Base-by-base conservation (phyloP, 2,888 invertebrate genomes). In the Margaritifera margaritifera region DNA sequence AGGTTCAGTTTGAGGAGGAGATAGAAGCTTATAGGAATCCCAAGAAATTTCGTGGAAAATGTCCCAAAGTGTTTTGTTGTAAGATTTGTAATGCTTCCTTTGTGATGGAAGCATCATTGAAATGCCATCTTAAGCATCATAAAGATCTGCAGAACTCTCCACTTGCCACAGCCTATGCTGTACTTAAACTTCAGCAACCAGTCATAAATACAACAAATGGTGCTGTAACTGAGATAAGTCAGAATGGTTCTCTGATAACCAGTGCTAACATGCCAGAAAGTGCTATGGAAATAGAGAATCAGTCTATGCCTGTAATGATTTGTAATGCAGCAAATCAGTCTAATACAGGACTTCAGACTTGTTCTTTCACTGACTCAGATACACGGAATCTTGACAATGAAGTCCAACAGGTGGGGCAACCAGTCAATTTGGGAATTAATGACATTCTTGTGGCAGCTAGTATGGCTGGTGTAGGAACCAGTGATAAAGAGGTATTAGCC, bases 41-140 rank as follows among this genome's bases (percentile, higher is more conserved):
- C 27, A 71, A 62, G n/a, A 69, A 3, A 42, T 42, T 42, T 42
- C 42, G 42, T 42, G 42, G 72, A 25, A 81, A 77, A 58, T 86
- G 86, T 69, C 75, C 80, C 64, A 87, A 87, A 74, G 73, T 80
- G 0, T 88, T 86, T 72, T 74, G 82, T 54, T 91, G 91, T 78
- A 75, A 80, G 2, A 68, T 80, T 6, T 91, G 91, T 75, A 77
- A 81, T 8, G 87, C 86, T 19, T 80, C 89, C 0, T 91, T 91
- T 82, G 90, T 90, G 0, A 78, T 90, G 50, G 88, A 90, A 75
- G 90, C 90, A 68, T 90, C 90, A 0, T 81, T 90, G 60, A 80
- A 87, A n/a, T 88, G 90, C 75, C 91, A 91, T 78, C 68, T 89
- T 64, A 83, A 87, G 50, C 89, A 89, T 60, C 91, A 91, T 76